Conservation (phyloP, 2,888 invertebrate genomes). For the Teleogryllus oceanicus region DNA sequence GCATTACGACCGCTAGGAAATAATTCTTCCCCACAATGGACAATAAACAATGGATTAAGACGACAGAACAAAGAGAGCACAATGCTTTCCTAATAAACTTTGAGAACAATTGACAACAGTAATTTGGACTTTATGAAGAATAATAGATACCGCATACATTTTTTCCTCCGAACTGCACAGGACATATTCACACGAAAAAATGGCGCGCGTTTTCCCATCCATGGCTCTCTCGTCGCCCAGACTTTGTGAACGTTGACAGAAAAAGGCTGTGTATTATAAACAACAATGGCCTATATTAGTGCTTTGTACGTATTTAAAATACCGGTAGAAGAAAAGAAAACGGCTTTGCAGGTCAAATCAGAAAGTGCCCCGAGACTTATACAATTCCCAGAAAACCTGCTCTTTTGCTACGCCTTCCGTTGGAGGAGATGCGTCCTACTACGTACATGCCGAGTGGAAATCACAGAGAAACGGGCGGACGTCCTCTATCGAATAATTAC, state of each 20-base stretch:
- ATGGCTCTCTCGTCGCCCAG: background rate
- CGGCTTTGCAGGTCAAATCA: background rate
- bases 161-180: background rate
- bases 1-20: background rate
- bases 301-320: background rate
- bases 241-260: background rate
- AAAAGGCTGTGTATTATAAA: no score
- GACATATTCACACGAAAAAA: background rate
- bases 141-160: conserved; percentile 9
- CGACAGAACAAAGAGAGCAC: conserved; percentile 1
- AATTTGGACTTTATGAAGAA: background rate
- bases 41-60: conserved; percentile 18
- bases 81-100: background rate
- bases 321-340: background rate
- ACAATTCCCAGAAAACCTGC: background rate
- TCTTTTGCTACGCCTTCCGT: no score
- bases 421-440: no score
- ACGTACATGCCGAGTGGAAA: background rate
- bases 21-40: conserved; percentile 5
- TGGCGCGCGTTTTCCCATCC: background rate
- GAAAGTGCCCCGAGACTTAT: background rate
- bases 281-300: background rate
- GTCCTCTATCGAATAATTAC: conserved; percentile 18
- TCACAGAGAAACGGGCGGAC: conserved; percentile 5
- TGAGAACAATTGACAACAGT: conserved; percentile 18